Evolutionary conservation across 2,797 vertebrate species (phyloP).

Genomic region (Pogonophryne albipinna): DNA sequence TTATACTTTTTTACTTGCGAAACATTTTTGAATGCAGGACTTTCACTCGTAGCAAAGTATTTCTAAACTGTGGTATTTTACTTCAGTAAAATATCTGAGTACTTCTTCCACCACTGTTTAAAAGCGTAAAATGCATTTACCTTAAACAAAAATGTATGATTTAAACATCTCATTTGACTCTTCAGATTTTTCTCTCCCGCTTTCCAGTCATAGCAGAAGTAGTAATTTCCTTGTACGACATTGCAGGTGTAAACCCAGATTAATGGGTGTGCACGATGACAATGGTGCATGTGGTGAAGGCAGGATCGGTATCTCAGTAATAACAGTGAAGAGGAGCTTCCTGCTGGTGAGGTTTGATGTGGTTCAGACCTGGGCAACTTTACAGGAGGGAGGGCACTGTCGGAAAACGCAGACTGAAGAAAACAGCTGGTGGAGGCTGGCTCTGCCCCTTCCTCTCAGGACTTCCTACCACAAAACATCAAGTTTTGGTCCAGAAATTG

Average conservation of each 20-base stretch:
- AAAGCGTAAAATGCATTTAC: too few species aligned
- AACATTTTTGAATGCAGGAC: too few species aligned
- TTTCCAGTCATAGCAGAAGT: not conserved
- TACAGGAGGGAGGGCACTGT: conserved; percentile 71
- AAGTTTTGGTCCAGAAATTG: conserved; percentile 25
- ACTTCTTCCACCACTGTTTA: too few species aligned
- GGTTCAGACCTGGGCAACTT: conserved; percentile 74
- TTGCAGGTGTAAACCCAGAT: conserved; percentile 27
- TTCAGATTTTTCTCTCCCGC: not conserved
- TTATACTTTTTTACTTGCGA: too few species aligned
- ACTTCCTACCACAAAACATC: conserved; percentile 35
- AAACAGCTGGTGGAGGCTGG: conserved; percentile 66
- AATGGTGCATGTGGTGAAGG: conserved; percentile 22
- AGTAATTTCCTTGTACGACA: not conserved
- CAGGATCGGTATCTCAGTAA: conserved; percentile 66
- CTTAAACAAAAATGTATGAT: too few species aligned
- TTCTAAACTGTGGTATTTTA: too few species aligned
- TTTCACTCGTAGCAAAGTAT: too few species aligned
- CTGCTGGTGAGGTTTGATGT: conserved; percentile 80
- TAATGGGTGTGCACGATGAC: conserved; percentile 27
- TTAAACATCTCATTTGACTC: not conserved
- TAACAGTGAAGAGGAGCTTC: conserved; percentile 75
- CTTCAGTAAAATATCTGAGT: too few species aligned
- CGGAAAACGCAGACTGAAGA: conserved; percentile 55
- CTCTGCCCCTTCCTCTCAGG: conserved; percentile 18